Conservation (phyloP, 1,140 invertebrate species). For the Thalassaphorura encarpata region DNA sequence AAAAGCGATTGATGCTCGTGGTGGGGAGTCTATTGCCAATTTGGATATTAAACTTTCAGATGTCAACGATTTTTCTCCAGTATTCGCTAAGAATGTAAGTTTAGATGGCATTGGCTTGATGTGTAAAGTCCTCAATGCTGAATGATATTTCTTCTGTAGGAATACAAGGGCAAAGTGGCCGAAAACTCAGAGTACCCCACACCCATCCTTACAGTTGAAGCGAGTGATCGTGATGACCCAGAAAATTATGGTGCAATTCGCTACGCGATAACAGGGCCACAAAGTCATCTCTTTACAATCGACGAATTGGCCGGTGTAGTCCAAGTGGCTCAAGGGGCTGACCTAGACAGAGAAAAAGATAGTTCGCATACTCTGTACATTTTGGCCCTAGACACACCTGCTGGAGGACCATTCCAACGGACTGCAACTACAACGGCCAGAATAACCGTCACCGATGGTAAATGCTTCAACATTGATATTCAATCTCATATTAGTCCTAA, state of each 20-base stretch:
- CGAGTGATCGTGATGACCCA: constrained; percentile 57
- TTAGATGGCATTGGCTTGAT: no score
- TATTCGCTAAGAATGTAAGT: no score
- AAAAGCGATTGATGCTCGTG: no score
- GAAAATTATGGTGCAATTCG: constrained; percentile 54
- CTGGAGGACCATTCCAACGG: constrained; percentile 52
- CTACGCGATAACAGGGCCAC: constrained; percentile 58
- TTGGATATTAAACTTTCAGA: constrained; percentile 60
- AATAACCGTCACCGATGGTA: constrained; percentile 19
- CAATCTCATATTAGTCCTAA: not conserved
- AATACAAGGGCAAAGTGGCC: constrained; percentile 56
- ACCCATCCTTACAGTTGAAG: constrained; percentile 55
- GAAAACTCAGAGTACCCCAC: constrained; percentile 60
- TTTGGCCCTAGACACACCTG: constrained; percentile 56
- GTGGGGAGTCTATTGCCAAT: constrained; percentile 53
- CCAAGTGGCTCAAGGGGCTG: constrained; percentile 42
- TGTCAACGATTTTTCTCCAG: no score
- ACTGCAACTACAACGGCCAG: constrained; percentile 42
- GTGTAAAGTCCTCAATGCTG: no score
- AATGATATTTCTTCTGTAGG: no score
- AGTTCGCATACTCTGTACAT: constrained; percentile 51
- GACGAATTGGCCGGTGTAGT: constrained; percentile 55
- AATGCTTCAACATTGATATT: not conserved
- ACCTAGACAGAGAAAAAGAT: constrained; percentile 62
- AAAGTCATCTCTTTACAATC: constrained; percentile 58